Evolutionary conservation across 2,797 vertebrate genomes (phyloP).

Genomic region (Gallinago stenura): DNA sequence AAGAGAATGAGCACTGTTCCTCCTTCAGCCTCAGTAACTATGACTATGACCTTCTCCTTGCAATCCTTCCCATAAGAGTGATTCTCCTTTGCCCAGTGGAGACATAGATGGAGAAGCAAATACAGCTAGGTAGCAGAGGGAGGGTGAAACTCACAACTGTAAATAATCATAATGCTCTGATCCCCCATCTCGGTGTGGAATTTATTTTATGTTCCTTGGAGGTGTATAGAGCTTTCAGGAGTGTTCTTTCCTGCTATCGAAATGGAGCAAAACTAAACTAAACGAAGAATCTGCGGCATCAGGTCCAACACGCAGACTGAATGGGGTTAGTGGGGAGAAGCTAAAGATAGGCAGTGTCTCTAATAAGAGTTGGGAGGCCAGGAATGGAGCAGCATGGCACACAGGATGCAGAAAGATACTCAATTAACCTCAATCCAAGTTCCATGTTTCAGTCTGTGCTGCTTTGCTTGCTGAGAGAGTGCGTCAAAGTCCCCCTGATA

Average conservation of each 20-base stretch:
- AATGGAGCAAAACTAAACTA: background rate
- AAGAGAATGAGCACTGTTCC: background rate
- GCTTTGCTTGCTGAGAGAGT: constrained; percentile 8
- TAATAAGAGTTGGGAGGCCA: constrained; percentile 23
- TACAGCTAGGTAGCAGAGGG: background rate
- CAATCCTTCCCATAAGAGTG: background rate
- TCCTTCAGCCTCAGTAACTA: background rate
- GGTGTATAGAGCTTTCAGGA: background rate
- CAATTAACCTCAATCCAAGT: constrained; percentile 51
- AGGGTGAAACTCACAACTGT: background rate
- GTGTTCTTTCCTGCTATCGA: background rate
- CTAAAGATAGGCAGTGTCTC: constrained; percentile 19
- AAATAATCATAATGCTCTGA: background rate
- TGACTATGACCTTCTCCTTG: background rate
- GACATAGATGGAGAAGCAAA: background rate
- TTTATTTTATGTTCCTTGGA: background rate
- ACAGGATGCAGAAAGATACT: constrained; percentile 8
- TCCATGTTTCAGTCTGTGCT: background rate
- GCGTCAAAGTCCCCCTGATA: background rate
- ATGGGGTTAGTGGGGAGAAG: constrained; percentile 1
- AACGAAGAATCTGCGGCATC: background rate
- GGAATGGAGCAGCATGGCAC: constrained; percentile 4
- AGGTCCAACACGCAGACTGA: background rate
- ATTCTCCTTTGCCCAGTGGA: background rate
- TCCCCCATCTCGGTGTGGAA: background rate